Percentiles rank a stretch among this genome's conserved stretches.
Evolutionary conservation across 1,140 invertebrate species (phyloP).

Genomic region (Hylyphantes graminicola): DNA sequence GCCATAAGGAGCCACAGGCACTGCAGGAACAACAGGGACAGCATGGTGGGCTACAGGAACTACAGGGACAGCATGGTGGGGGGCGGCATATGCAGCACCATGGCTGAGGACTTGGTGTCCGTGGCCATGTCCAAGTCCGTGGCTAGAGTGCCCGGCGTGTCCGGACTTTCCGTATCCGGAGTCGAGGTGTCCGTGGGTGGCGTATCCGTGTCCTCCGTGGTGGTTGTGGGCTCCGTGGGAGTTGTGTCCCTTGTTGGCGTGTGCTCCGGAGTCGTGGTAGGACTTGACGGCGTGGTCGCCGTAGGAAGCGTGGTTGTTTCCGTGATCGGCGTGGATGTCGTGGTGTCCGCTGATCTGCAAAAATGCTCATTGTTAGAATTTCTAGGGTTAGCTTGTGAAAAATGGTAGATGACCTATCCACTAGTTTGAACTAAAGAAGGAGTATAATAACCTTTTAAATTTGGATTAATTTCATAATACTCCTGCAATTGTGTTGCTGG

Average conservation of each 20-base stretch:
- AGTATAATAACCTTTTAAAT: too few species aligned
- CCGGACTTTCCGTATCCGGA: conserved; percentile 24
- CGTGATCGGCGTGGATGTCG: conserved; percentile 45
- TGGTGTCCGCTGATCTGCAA: conserved; percentile 42
- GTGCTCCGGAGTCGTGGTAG: conserved; percentile 44
- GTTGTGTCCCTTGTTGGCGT: conserved; percentile 34
- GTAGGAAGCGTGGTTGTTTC: conserved; percentile 12
- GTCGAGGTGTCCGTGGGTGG: conserved; percentile 16
- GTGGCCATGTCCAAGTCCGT: neutral
- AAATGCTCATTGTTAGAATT: neutral
- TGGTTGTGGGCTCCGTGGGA: conserved; percentile 40
- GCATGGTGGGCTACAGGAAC: neutral
- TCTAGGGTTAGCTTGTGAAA: too few species aligned
- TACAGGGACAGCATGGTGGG: neutral
- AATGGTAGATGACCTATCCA: too few species aligned
- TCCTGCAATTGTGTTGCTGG: too few species aligned
- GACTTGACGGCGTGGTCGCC: conserved; percentile 36
- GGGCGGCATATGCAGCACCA: neutral
- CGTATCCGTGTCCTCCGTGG: conserved; percentile 32
- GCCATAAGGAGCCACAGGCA: neutral
- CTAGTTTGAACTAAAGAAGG: too few species aligned
- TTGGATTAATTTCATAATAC: too few species aligned
- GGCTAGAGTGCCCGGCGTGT: neutral
- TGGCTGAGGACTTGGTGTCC: neutral
- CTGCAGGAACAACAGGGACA: neutral